Evolutionary conservation across 1,140 invertebrate genomes (phyloP).

Genomic region (Trichonephila clavata): DNA sequence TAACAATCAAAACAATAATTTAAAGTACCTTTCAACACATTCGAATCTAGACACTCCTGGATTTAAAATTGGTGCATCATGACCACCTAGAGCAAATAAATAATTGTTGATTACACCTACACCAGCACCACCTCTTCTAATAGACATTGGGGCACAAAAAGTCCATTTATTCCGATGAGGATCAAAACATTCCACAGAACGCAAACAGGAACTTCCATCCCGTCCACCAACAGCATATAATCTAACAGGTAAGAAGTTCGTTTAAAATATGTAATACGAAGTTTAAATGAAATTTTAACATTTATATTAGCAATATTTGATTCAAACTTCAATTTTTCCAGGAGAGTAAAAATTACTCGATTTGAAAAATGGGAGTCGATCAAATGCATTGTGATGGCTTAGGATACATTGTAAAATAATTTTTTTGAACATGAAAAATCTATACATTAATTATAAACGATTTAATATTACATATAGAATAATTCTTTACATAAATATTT

Average conservation of each 20-base stretch:
- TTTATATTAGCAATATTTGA: no score
- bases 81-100: slow-evolving; percentile 92
- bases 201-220: slow-evolving; percentile 94
- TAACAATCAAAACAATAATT: background rate
- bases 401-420: no score
- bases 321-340: no score
- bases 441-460: no score
- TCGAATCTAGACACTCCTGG: slow-evolving; percentile 90
- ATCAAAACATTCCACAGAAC: slow-evolving; percentile 85
- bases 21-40: slow-evolving; percentile 92
- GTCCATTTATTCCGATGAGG: slow-evolving; percentile 84
- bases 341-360: no score
- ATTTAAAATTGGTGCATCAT: slow-evolving; percentile 93
- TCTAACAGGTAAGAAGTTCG: slow-evolving; percentile 80
- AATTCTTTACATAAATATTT: no score
- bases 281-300: no score
- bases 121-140: slow-evolving; percentile 82
- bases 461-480: no score
- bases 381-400: no score
- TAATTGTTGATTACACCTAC: slow-evolving; percentile 84
- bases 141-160: slow-evolving; percentile 83
- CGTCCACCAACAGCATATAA: slow-evolving; percentile 96
- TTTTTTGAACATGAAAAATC: no score
- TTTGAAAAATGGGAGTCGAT: no score
- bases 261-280: no score